A percentile compares a stretch with the other conserved stretches of the same genome.
Evolutionary conservation across 2,888 invertebrate genomes (phyloP).

Genomic region (Bugulina stolonifera): DNA sequence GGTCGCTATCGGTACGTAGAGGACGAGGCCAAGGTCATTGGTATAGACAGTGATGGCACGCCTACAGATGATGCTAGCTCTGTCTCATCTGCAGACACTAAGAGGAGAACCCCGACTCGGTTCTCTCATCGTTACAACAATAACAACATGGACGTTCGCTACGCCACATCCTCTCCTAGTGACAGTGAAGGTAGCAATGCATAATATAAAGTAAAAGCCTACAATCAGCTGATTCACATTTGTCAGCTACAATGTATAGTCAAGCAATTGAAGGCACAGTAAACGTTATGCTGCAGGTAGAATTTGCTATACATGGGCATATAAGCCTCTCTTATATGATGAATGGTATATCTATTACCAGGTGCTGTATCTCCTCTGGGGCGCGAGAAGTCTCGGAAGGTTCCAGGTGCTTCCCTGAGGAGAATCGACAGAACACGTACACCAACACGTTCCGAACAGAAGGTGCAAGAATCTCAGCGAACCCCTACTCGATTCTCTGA

Average conservation of each 20-base stretch:
- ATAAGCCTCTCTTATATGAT: too few species aligned
- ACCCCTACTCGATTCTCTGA: not conserved
- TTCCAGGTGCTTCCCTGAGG: not conserved
- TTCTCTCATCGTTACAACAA: not conserved
- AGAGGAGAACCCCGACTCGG: not conserved
- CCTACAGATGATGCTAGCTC: constrained; percentile 27
- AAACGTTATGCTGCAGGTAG: too few species aligned
- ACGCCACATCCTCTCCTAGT: constrained; percentile 17
- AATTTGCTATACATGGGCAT: too few species aligned
- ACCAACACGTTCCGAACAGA: not conserved
- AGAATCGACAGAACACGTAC: not conserved
- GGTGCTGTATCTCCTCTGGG: constrained; percentile 11
- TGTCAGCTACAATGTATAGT: too few species aligned
- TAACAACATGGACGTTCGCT: not conserved
- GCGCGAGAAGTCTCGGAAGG: not conserved
- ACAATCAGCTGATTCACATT: too few species aligned
- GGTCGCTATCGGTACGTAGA: not conserved
- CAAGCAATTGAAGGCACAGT: too few species aligned
- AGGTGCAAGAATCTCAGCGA: not conserved
- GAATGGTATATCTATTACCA: not conserved
- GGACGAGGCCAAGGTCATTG: not conserved
- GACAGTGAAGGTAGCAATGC: constrained; percentile 27
- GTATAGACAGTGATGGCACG: constrained; percentile 25
- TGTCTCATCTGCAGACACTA: constrained; percentile 20
- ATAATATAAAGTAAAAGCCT: too few species aligned